A percentile compares a stretch with the other conserved stretches of the same genome.
phyloP scores from a whole-genome alignment of 2,888 invertebrate species.

The Gastrophysa polygoni region DNA sequence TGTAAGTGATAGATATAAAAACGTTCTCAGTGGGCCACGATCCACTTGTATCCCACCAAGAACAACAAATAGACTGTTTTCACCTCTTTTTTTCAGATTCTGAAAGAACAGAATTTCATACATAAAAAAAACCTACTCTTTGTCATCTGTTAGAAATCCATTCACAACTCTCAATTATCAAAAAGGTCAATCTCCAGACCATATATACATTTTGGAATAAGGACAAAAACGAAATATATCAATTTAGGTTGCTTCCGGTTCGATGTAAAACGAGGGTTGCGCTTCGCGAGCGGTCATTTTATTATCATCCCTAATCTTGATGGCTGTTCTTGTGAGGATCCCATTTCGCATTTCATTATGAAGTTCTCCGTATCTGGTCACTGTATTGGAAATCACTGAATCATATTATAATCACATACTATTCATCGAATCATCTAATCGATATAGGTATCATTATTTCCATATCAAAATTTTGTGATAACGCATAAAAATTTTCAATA shows the following conservation, averaged over 20 bases:
- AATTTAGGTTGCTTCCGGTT: conserved; percentile 58
- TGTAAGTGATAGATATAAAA: too few relatives aligned
- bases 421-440: too few relatives aligned
- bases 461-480: too few relatives aligned
- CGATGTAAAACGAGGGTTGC: conserved; percentile 45
- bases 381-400: conserved; percentile 43
- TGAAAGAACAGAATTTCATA: too few relatives aligned
- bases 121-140: too few relatives aligned
- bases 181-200: conserved; percentile 49
- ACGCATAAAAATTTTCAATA: too few relatives aligned
- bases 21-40: too few relatives aligned
- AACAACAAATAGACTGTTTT: too few relatives aligned
- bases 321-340: conserved; percentile 57
- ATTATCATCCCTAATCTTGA: conserved; percentile 61
- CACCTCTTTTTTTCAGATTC: too few relatives aligned
- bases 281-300: conserved; percentile 58
- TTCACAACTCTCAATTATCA: conserved; percentile 53
- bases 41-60: too few relatives aligned
- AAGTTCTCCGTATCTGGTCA: conserved; percentile 47
- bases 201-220: conserved; percentile 51
- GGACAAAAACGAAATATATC: conserved; percentile 60
- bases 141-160: conserved; percentile 44
- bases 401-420: too few relatives aligned
- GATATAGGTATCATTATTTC: too few relatives aligned
- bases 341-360: conserved; percentile 55